Percentiles rank a stretch among this genome's conserved stretches.
phyloP scores from a whole-genome alignment of 2,113 vertebrate genomes.

The Peucedramus taeniatus region DNA sequence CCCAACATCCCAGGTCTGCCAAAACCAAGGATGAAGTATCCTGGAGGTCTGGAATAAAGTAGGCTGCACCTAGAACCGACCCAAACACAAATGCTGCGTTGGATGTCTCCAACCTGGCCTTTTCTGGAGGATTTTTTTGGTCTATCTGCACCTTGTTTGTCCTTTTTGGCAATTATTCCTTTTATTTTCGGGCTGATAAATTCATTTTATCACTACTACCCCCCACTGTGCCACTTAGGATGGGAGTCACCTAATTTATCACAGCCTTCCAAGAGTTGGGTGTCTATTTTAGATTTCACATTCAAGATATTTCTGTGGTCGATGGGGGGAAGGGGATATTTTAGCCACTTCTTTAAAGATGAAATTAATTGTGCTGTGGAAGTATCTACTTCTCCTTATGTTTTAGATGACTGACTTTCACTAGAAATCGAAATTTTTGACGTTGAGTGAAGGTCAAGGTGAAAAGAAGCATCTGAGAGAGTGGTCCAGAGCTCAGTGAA shows the following conservation, averaged over 20 bases:
- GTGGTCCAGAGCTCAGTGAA: neutral
- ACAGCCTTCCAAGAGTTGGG: neutral
- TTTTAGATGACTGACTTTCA: slow-evolving; percentile 5
- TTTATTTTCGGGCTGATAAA: neutral
- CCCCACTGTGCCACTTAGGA: neutral
- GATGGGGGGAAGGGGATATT: neutral
- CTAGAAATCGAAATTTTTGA: neutral
- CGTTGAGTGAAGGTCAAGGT: neutral
- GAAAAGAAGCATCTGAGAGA: neutral
- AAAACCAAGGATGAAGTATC: neutral
- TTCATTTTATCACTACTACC: neutral
- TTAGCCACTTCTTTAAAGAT: neutral
- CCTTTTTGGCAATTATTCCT: neutral
- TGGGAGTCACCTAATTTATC: neutral
- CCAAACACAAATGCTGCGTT: fast-evolving
- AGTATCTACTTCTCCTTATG: neutral
- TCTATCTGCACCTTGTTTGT: neutral
- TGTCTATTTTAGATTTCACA: neutral
- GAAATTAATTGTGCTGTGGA: neutral
- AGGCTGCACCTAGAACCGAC: neutral
- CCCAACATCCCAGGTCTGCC: fast-evolving
- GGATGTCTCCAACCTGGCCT: fast-evolving
- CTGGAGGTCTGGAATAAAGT: neutral
- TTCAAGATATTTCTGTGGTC: neutral
- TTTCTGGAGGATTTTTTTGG: neutral